A percentile compares a stretch with the other conserved stretches of the same genome.
These are phyloP conservation scores for Alloplasta piceator DNA, from an alignment of 2,888 invertebrate species.

Conservation along the genomic window DNA sequence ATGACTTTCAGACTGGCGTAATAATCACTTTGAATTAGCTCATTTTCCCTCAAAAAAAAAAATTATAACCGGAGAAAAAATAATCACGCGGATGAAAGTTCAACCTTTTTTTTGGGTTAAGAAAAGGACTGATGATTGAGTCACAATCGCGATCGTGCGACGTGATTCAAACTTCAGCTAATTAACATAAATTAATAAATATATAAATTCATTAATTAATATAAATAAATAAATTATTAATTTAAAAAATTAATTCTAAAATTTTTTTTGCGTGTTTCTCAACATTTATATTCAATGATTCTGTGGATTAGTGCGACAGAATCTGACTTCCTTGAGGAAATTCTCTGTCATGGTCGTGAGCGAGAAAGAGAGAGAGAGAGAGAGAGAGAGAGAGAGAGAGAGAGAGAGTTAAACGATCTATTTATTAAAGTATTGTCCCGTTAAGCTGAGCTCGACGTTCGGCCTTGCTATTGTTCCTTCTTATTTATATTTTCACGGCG, in stretches of 20 bases:
- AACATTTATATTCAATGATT: too few species aligned
- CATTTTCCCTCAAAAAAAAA: neutral
- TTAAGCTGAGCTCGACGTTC: slow-evolving; percentile 63
- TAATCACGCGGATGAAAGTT: neutral
- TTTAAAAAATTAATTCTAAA: too few species aligned
- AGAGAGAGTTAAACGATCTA: slow-evolving; percentile 65
- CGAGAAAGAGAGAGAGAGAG: too few species aligned
- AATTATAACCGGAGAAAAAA: neutral
- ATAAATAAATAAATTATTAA: too few species aligned
- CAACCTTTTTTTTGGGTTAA: neutral
- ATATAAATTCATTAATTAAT: too few species aligned
- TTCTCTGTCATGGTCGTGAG: slow-evolving; percentile 76
- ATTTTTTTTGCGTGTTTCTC: too few species aligned
- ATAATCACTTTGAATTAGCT: neutral
- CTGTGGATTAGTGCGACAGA: slow-evolving; percentile 20
- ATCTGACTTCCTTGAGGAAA: slow-evolving; percentile 72
- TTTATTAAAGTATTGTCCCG: slow-evolving; percentile 22
- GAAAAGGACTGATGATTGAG: neutral
- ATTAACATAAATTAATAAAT: neutral
- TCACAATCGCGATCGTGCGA: neutral
- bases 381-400: too few species aligned
- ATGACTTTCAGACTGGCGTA: slow-evolving; percentile 12
- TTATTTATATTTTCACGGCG: too few species aligned
- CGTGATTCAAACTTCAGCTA: neutral
- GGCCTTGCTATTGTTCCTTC: slow-evolving; percentile 75